phyloP scores from a whole-genome alignment of 2,888 invertebrate genomes.

The Torymus tubicola region DNA sequence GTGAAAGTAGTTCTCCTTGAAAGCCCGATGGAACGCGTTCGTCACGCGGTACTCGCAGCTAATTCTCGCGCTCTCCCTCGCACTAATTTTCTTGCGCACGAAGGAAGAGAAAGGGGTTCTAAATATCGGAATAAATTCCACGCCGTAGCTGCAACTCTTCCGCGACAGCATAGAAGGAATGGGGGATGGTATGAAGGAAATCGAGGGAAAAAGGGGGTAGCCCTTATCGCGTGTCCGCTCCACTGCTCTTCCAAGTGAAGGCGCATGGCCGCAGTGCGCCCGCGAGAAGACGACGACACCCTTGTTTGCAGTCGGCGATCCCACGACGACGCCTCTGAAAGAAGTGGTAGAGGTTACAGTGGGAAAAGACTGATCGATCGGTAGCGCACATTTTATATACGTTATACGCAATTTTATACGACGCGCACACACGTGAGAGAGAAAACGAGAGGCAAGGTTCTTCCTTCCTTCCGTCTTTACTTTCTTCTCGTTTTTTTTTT shows the following conservation, averaged over 20 bases:
- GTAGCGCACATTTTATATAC: too few species aligned
- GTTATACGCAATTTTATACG: too few species aligned
- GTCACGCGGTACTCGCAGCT: background rate
- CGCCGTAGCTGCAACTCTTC: conserved; percentile 56
- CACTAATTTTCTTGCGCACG: conserved; percentile 20
- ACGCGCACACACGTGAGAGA: too few species aligned
- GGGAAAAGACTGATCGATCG: conserved; percentile 24
- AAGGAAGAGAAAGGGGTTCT: conserved; percentile 59
- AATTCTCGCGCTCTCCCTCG: background rate
- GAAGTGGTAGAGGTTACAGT: too few species aligned
- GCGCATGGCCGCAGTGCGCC: conserved; percentile 55
- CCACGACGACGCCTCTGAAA: background rate
- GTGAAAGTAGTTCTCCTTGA: background rate
- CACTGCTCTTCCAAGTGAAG: conserved; percentile 71
- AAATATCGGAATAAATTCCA: conserved; percentile 75
- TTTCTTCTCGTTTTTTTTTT: too few species aligned
- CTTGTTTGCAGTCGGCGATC: conserved; percentile 62
- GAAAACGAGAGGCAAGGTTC: too few species aligned
- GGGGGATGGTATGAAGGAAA: conserved; percentile 23
- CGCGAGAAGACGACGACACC: background rate
- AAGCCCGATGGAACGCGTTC: background rate
- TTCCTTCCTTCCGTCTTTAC: too few species aligned
- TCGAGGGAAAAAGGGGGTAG: conserved; percentile 62
- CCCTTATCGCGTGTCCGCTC: conserved; percentile 74
- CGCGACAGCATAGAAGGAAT: conserved; percentile 50